Evolutionary conservation across 92 coral and sea anemone genomes (phyloP).

Genomic region (Galaxea fascicularis): DNA sequence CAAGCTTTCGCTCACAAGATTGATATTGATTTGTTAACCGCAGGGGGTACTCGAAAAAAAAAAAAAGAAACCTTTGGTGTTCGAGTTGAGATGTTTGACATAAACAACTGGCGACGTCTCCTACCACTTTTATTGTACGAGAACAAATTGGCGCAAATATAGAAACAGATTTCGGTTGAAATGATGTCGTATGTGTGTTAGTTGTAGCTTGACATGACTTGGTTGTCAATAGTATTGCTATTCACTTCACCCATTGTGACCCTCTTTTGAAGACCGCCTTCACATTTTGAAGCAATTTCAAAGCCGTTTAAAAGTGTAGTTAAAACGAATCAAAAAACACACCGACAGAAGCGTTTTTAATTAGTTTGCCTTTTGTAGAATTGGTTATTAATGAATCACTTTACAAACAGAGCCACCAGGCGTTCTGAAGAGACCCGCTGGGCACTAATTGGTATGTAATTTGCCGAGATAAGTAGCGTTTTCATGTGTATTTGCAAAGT

Average conservation of each 20-base stretch:
- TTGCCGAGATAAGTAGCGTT: constrained; percentile 76
- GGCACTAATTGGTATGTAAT: constrained; percentile 90
- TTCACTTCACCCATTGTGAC: background rate
- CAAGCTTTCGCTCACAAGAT: constrained; percentile 11
- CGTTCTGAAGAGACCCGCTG: constrained; percentile 80
- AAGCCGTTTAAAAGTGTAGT: constrained; percentile 13
- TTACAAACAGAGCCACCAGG: constrained; percentile 64
- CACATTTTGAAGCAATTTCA: constrained; percentile 31
- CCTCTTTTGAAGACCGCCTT: constrained; percentile 36
- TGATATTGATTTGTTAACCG: constrained; percentile 26
- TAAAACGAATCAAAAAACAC: constrained; percentile 33
- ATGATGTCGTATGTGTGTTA: constrained; percentile 7
- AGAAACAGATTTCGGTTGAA: constrained; percentile 10
- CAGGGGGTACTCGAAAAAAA: constrained; percentile 29
- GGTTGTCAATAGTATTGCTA: constrained; percentile 10
- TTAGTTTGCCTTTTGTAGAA: constrained; percentile 66
- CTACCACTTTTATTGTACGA: background rate
- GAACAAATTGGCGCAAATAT: constrained; percentile 32
- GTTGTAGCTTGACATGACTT: constrained; percentile 2
- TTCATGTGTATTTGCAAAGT: constrained; percentile 49
- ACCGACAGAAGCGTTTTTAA: constrained; percentile 54
- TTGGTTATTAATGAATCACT: constrained; percentile 75
- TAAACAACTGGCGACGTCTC: constrained; percentile 28
- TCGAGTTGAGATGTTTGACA: constrained; percentile 29
- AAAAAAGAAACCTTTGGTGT: constrained; percentile 21